Evolutionary conservation across 2,888 invertebrate species (phyloP).

Genomic region (Cynaeus angustus): DNA sequence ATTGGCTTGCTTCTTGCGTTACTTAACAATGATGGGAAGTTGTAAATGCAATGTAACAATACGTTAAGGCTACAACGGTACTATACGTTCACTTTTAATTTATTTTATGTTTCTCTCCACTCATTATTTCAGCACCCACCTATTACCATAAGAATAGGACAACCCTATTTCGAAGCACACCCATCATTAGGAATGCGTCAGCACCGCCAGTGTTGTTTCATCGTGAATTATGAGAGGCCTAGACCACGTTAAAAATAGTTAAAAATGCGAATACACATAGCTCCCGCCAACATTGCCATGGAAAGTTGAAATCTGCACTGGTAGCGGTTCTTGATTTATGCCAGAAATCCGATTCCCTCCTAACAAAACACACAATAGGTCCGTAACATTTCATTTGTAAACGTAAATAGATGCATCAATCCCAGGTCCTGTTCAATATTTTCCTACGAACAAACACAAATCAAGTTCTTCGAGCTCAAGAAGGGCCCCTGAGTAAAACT

Average conservation of each 20-base stretch:
- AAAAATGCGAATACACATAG: no score
- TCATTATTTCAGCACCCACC: constrained; percentile 26
- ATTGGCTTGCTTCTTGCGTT: constrained; percentile 7
- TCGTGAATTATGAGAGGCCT: no score
- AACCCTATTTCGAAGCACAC: constrained; percentile 23
- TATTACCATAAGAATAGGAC: constrained; percentile 34
- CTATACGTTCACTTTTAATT: constrained; percentile 34
- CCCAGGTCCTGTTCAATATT: constrained; percentile 51
- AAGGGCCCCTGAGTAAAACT: constrained; percentile 48
- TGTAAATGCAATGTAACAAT: constrained; percentile 35
- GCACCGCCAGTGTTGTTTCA: no score
- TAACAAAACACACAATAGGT: constrained; percentile 48
- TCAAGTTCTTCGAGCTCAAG: constrained; percentile 50
- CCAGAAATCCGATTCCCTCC: constrained; percentile 46
- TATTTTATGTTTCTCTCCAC: constrained; percentile 29
- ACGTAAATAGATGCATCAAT: constrained; percentile 58
- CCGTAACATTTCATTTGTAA: constrained; percentile 55
- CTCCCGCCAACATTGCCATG: constrained; percentile 37
- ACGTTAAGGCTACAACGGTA: constrained; percentile 28
- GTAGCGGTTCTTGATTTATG: constrained; percentile 46
- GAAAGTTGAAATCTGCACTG: constrained; percentile 41
- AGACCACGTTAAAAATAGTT: no score
- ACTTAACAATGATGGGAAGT: constrained; percentile 42
- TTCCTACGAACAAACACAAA: constrained; percentile 55
- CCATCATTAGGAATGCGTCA: constrained; percentile 15